phyloP scores from a whole-genome alignment of 1,140 invertebrate species.

The Drosophila sulfurigaster region DNA sequence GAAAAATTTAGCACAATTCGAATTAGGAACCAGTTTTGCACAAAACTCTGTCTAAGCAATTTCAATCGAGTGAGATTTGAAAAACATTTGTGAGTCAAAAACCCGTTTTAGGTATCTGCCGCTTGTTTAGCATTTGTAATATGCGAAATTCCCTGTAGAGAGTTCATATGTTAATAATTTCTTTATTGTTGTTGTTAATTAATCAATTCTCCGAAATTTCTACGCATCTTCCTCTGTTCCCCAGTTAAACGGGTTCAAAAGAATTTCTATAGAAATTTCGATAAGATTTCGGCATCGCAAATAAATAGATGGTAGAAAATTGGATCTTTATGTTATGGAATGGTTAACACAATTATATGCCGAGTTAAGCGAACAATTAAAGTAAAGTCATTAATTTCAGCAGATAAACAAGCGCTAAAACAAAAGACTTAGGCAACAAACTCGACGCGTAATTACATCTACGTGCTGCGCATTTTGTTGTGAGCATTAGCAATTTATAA shows the following conservation, averaged over 20 bases:
- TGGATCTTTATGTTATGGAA: conserved; percentile 12
- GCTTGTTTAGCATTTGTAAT: conserved; percentile 12
- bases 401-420: conserved; percentile 60
- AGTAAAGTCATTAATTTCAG: conserved; percentile 44
- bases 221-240: not conserved
- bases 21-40: conserved; percentile 58
- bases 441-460: conserved; percentile 63
- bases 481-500: conserved; percentile 29
- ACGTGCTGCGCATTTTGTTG: conserved; percentile 68
- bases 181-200: conserved; percentile 16
- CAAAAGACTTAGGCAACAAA: conserved; percentile 77
- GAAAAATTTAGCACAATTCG: conserved; percentile 62
- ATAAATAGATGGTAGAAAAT: not conserved
- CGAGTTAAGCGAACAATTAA: conserved; percentile 46
- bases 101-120: conserved; percentile 18
- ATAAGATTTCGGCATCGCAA: not conserved
- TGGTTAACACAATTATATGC: conserved; percentile 8
- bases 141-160: conserved; percentile 5
- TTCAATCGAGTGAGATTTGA: conserved; percentile 15
- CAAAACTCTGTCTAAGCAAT: conserved; percentile 26
- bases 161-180: conserved; percentile 13
- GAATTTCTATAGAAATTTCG: conserved; percentile 5
- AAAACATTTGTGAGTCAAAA: conserved; percentile 22
- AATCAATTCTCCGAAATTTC: conserved; percentile 7
- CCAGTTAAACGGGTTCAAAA: not conserved